Conservation (phyloP, 2,797 vertebrate species). For the Setipinna tenuifilis region DNA sequence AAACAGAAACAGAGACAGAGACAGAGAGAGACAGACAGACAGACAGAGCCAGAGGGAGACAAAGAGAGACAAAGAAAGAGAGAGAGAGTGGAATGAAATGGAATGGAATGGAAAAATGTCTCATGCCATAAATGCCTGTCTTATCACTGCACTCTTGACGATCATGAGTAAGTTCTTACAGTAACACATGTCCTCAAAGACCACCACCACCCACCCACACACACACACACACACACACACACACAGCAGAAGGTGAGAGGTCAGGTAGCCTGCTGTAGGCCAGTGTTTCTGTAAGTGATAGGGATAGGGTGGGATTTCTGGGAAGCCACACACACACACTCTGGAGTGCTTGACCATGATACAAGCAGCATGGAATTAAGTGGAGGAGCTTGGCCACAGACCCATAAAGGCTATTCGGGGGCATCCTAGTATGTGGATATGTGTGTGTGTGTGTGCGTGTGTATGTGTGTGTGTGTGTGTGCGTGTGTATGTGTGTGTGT, state of each 20-base stretch:
- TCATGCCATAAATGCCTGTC: background rate
- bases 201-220: background rate
- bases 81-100: background rate
- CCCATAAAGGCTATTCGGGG: background rate
- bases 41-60: background rate
- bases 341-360: background rate
- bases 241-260: background rate
- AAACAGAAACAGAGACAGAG: background rate
- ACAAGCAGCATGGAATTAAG: background rate
- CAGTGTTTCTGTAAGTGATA: background rate
- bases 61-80: background rate
- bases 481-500: no score
- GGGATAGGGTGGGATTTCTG: constrained; percentile 7
- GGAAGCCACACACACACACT: background rate
- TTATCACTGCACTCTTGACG: background rate
- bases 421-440: background rate
- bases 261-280: background rate
- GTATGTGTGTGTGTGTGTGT: no score
- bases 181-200: background rate
- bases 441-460: no score
- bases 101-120: background rate
- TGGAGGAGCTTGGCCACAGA: background rate
- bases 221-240: background rate
- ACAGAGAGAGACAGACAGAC: background rate
- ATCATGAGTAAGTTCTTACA: background rate